Base-by-base conservation (phyloP, 2,113 vertebrate genomes). In the Apaloderma vittatum region DNA sequence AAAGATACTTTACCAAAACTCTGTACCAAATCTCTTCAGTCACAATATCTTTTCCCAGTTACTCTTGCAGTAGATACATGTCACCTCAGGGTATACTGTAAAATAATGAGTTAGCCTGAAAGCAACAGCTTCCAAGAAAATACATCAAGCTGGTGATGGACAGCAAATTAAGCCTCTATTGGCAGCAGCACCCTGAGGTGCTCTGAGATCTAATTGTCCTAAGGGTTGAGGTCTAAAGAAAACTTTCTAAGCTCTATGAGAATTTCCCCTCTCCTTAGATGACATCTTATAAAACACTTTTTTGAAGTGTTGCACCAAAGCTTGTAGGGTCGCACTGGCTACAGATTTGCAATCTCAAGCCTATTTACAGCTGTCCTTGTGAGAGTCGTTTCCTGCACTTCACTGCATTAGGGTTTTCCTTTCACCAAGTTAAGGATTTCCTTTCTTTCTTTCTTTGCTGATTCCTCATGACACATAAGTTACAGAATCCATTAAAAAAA, bases 71-170 rank as follows among this genome's bases (percentile, higher is more conserved):
- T 3, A 78, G 48, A 65, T 18, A 26, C 7, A 8, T 59, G 52
- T 86, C 73, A 92, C 85, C 58, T 68, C 49, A 48, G 84, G 90
- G 36, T 37, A 30, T 40, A 46, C 58, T 2, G 15, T 37, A 37
- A 88, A 95, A 88, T 93, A 89, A 90, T 43, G 67, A 76, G 24
- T 30, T 51, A 88, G 24, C 54, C 85, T 85, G 74, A 72, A 70
- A 96, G 32, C 49, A 86, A 62, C 12, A 27, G 14, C 70, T 79
- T 88, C 81, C 51, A 66, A 43, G 90, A 76, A 90, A 94, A 83
- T 79, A 26, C 16, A 76, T 36, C 30, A 76, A 58, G n/a, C 6
- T 70, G 49, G 36, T 88, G 92, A 94, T 79, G 43, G 95, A 90
- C 81, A 85, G 81, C 55, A 79, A 83, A 88, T 88, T 74, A 86